Base-by-base conservation (phyloP, 2,113 vertebrate species). In the Pelecanoides urinatrix region DNA sequence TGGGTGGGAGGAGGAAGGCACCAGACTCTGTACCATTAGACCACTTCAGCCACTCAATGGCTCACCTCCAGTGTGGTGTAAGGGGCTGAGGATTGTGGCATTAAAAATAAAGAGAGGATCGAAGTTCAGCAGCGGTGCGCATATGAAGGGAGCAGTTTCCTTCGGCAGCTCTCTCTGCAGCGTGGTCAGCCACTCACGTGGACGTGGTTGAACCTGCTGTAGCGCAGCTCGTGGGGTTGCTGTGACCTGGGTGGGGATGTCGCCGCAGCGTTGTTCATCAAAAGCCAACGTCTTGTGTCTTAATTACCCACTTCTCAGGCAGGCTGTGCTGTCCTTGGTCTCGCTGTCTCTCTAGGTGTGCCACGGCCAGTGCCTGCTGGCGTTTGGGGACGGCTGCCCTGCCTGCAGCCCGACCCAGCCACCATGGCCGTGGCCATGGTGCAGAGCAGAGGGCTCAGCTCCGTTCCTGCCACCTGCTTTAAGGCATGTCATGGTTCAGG, bases 101-200 rank as follows among this genome's bases (percentile, higher is more conserved):
- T 45, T 68, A 21, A 58, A 77, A n/a, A 11, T 11, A 42, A 50
- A 45, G 20, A 61, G 61, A 26, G 16, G 19, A 17, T 1, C 62
- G 30, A 44, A 65, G 78, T 26, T 70, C 61, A 59, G 45, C 12
- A 3, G 0, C 38, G 63, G 19, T 71, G 55, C 3, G 2, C 10
- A 5, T 44, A 50, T 9, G 50, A 62, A 73, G 40, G 55, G 45
- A 52, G 58, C 58, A 8, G 63, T 45, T 63, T 45, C 76, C 36
- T 44, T 40, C 61, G 29, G 76, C 47, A 77, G 26, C 68, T 40
- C 7, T 44, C 32, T 68, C 23, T 66, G 45, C 58, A 30, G 65
- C 0, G 0, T n/a, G 56, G 36, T 25, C 79, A 83, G 71, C 38
- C 52, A 75, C 59, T 94, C 38, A 3, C 0, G 0, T 10, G 81